Evolutionary conservation across 2,888 invertebrate species (phyloP).

Genomic region (Drosophila peninsularis): DNA sequence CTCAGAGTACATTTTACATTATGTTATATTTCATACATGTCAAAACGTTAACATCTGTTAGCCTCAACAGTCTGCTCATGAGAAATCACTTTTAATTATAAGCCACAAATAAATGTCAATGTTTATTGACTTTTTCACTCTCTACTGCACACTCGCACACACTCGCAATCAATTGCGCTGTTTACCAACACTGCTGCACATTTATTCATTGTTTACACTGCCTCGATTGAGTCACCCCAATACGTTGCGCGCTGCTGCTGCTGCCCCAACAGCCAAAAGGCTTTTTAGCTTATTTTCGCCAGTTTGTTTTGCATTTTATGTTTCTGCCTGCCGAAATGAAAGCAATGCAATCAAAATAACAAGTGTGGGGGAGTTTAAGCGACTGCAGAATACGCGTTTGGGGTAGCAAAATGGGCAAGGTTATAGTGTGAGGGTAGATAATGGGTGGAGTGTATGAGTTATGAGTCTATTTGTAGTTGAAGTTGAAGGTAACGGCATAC

Average conservation of each 20-base stretch:
- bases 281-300: constrained; percentile 18
- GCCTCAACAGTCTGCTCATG: background rate
- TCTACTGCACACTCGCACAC: background rate
- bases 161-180: background rate
- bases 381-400: background rate
- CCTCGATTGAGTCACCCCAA: constrained; percentile 26
- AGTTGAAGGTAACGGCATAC: background rate
- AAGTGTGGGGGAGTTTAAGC: background rate
- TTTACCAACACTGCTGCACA: constrained; percentile 10
- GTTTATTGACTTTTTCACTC: constrained; percentile 7
- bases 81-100: background rate
- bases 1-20: too few species aligned
- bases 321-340: constrained; percentile 8
- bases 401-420: background rate
- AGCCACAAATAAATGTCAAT: constrained; percentile 8
- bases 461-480: background rate
- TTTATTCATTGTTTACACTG: background rate
- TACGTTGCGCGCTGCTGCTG: background rate
- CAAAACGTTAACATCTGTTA: background rate
- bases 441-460: background rate
- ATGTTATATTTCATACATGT: background rate
- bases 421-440: background rate
- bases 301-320: constrained; percentile 27
- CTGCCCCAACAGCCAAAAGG: background rate
- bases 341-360: constrained; percentile 7